A percentile compares a stretch with the other conserved stretches of the same genome.
Evolutionary conservation across 2,888 invertebrate species (phyloP).

Genomic region (Siphlonurus alternatus): DNA sequence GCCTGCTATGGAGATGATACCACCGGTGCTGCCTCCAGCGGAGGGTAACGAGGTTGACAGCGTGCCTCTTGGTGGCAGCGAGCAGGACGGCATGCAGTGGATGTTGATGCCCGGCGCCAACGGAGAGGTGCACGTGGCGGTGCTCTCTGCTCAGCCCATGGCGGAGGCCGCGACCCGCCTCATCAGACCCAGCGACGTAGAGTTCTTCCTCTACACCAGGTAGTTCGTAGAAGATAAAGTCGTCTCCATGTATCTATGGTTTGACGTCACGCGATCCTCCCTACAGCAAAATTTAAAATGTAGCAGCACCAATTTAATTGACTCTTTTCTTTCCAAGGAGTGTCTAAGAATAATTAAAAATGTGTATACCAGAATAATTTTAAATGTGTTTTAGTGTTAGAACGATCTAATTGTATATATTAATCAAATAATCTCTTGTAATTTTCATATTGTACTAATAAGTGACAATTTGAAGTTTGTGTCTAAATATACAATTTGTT

Average conservation of each 20-base stretch:
- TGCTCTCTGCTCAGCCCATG: slow-evolving; percentile 15
- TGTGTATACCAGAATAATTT: no score
- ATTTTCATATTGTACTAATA: no score
- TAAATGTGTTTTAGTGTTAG: no score
- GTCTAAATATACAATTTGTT: no score
- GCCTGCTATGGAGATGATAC: neutral
- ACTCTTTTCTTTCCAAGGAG: no score
- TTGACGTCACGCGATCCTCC: neutral
- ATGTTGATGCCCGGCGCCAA: slow-evolving; percentile 19
- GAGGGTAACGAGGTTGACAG: no score
- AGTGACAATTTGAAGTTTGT: no score
- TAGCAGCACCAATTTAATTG: no score
- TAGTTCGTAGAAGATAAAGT: slow-evolving; percentile 7
- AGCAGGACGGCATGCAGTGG: slow-evolving; percentile 12
- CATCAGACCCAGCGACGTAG: slow-evolving; percentile 10
- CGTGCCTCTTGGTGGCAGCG: neutral
- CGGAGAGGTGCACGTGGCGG: slow-evolving; percentile 18
- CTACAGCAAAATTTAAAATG: no score
- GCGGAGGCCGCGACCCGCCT: slow-evolving; percentile 5
- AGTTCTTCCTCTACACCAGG: slow-evolving; percentile 18
- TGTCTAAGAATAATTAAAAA: no score
- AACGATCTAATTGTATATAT: no score
- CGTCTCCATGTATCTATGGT: neutral
- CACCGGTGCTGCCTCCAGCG: neutral
- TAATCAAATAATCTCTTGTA: no score